Conservation (phyloP, 1,140 invertebrate genomes). For the Aphelinus certus region DNA sequence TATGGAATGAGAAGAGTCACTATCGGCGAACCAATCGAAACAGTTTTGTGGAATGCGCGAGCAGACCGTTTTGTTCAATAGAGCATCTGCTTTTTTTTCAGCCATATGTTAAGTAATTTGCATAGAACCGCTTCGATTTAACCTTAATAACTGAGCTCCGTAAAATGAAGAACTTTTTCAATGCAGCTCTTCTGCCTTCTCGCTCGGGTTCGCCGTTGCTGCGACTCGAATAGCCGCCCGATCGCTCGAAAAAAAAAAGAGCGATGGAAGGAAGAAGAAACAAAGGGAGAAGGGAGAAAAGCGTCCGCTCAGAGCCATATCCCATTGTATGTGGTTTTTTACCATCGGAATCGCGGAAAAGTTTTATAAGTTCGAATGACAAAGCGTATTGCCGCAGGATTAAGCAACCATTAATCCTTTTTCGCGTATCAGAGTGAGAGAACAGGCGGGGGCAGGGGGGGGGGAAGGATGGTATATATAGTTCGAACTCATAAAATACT, state of each 20-base stretch:
- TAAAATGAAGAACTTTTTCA: constrained; percentile 50
- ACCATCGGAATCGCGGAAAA: constrained; percentile 31
- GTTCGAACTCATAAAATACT: constrained; percentile 11
- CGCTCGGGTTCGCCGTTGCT: neutral
- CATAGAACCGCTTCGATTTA: constrained; percentile 51
- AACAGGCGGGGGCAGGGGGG: neutral
- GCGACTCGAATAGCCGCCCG: constrained; percentile 12
- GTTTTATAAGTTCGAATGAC: constrained; percentile 30
- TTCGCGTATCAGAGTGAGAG: neutral
- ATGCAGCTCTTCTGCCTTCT: constrained; percentile 26
- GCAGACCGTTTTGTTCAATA: too few relatives aligned
- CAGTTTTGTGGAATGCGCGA: too few relatives aligned
- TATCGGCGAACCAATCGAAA: too few relatives aligned
- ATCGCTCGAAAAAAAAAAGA: constrained; percentile 15
- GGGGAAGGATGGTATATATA: neutral
- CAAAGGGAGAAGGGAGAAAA: neutral
- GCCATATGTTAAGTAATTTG: constrained; percentile 55
- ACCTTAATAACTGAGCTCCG: constrained; percentile 45
- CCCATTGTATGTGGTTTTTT: constrained; percentile 28
- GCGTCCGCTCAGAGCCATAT: neutral
- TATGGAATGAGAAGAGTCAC: too few relatives aligned
- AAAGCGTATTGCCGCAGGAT: constrained; percentile 16
- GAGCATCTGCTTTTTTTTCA: neutral
- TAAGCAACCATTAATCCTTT: constrained; percentile 6
- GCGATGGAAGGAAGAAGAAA: neutral